These are phyloP conservation scores for Gymnodraco acuticeps DNA, from an alignment of 2,797 vertebrate species.

Conservation along the genomic window DNA sequence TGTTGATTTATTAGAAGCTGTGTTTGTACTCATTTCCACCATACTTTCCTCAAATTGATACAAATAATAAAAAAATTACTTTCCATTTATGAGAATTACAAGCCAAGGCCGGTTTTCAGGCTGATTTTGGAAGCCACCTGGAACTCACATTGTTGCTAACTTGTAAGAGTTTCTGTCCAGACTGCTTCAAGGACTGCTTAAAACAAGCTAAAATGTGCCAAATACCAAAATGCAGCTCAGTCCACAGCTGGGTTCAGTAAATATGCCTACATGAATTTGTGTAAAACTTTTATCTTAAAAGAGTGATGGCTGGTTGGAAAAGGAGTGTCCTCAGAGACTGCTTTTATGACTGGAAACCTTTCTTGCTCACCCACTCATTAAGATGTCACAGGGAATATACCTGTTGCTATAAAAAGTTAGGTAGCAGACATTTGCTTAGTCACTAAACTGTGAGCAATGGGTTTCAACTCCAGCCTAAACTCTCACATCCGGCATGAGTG, in stretches of 20 bases:
- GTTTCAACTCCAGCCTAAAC: conserved; percentile 32
- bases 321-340: conserved; percentile 26
- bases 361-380: conserved; percentile 55
- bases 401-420: conserved; percentile 62
- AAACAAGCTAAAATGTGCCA: conserved; percentile 34
- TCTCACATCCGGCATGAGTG: conserved; percentile 3
- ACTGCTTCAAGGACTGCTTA: conserved; percentile 23
- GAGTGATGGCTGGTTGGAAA: conserved; percentile 44
- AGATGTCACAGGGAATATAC: conserved; percentile 64
- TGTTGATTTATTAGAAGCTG: conserved; percentile 26
- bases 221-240: conserved; percentile 14
- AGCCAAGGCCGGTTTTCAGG: conserved; percentile 36
- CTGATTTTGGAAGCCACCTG: conserved; percentile 44
- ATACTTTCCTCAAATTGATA: conserved; percentile 33
- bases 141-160: conserved; percentile 40
- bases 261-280: conserved; percentile 51
- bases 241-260: conserved; percentile 49
- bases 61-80: conserved; percentile 22
- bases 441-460: conserved; percentile 47
- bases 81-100: conserved; percentile 12
- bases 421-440: conserved; percentile 58
- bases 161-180: conserved; percentile 20
- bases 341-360: conserved; percentile 69
- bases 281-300: conserved; percentile 49
- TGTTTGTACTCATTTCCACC: conserved; percentile 13